Base-by-base conservation (phyloP, 2,797 vertebrate species). In the Ctenosaura bakeri region DNA sequence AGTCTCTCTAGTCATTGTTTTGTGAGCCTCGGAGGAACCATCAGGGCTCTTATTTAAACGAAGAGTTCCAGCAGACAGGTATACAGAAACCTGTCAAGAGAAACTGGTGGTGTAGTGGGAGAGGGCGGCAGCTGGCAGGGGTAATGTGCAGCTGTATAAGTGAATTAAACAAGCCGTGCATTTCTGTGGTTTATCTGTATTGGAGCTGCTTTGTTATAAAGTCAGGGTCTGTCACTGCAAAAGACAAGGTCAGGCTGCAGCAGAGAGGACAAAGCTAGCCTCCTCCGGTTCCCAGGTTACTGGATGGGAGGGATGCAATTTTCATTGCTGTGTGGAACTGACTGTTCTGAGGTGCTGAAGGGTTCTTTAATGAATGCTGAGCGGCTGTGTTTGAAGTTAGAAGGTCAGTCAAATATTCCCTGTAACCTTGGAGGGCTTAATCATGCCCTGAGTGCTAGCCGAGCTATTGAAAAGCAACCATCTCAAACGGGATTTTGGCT, bases 21-120 rank as follows among this genome's bases (percentile, higher is more conserved):
- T 22, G 84, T 0, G 82, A 90, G 89, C 92, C 88, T 89, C 94
- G 35, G 93, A 90, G 93, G 94, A 79, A 90, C 83, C 88, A 52
- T 69, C 52, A 14, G 46, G 84, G 62, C n/a, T 73, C 91, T 35
- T 29, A 56, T 88, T 92, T 86, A 91, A 92, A 91, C 85, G 80
- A 91, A 93, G 91, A 90, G 86, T 85, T 32, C 85, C n/a, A 12
- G 78, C 46, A 69, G 86, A 7, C 93, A 93, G 95, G 94, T 94
- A 90, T 84, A 91, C 91, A 91, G 92, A 91, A 91, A 94, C 90
- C 91, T 88, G 92, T 89, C 85, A 87, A 80, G 83, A 26, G 62
- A 81, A 89, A 35, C 20, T 24, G 84, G 69, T 85, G 13, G 1
- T 50, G 22, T 0, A 2, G 42, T 9, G 0, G 20, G 77, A 26